Evolutionary conservation across 2,797 vertebrate genomes (phyloP).

Genomic region (Amblyraja radiata): DNA sequence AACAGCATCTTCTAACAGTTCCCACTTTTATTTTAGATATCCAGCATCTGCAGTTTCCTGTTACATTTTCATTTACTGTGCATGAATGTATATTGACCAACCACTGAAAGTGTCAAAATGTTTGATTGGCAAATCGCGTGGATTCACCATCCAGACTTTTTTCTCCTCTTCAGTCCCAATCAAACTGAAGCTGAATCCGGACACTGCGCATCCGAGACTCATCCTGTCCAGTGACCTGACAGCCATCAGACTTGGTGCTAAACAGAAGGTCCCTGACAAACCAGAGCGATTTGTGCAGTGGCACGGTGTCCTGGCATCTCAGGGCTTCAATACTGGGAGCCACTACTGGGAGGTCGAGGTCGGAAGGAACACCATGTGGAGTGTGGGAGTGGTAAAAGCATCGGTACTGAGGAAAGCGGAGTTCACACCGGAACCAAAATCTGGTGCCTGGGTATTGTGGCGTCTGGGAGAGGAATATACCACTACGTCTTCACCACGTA

Average conservation of each 20-base stretch:
- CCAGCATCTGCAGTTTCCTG: too few relatives aligned
- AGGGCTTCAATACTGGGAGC: conserved; percentile 32
- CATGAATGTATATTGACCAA: too few relatives aligned
- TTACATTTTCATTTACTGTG: too few relatives aligned
- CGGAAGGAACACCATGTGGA: conserved; percentile 7
- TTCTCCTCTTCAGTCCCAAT: neutral
- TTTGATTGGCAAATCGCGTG: too few relatives aligned
- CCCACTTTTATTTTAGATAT: too few relatives aligned
- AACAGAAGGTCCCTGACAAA: neutral
- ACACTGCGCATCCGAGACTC: neutral
- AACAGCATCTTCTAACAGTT: too few relatives aligned
- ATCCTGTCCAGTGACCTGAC: neutral
- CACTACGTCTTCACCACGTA: conserved; percentile 31
- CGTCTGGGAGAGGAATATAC: conserved; percentile 40
- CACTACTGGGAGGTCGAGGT: conserved; percentile 42
- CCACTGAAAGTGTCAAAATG: too few relatives aligned
- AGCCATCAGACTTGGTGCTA: neutral
- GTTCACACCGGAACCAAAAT: conserved; percentile 38
- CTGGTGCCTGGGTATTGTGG: conserved; percentile 40
- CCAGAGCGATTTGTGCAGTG: conserved; percentile 35
- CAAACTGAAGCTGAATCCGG: neutral
- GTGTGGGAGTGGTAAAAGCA: neutral
- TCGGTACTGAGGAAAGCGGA: conserved; percentile 31
- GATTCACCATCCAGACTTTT: neutral
- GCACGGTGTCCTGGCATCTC: conserved; percentile 37